Conservation (phyloP, 2,888 invertebrate species). For the Cataglyphis altisquamis region DNA sequence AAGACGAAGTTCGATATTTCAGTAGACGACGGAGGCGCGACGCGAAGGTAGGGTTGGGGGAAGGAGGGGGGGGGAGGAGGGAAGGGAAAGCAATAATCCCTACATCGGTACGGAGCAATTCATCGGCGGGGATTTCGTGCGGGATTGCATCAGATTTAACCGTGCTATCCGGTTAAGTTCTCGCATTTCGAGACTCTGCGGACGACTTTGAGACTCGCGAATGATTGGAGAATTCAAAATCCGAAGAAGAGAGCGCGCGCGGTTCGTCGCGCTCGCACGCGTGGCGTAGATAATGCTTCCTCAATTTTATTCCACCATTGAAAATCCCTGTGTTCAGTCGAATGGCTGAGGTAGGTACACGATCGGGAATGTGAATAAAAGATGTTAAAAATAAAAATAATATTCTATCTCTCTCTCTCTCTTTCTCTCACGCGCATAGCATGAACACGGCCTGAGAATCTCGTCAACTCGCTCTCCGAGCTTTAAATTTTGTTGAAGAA, state of each 20-base stretch:
- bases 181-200: conserved; percentile 47
- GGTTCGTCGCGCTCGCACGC: conserved; percentile 5
- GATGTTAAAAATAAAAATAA: conserved; percentile 54
- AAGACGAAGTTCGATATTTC: conserved; percentile 74
- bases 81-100: conserved; percentile 67
- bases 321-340: conserved; percentile 39
- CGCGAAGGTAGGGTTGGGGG: conserved; percentile 26
- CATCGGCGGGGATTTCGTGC: conserved; percentile 61
- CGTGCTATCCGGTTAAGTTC: conserved; percentile 58
- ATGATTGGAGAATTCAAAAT: conserved; percentile 56
- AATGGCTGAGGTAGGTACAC: conserved; percentile 14
- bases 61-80: neutral
- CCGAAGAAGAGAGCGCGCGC: conserved; percentile 2
- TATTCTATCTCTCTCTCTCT: conserved; percentile 12
- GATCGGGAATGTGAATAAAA: conserved; percentile 53
- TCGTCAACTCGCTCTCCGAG: conserved; percentile 26
- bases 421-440: neutral
- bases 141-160: conserved; percentile 63
- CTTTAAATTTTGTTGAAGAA: conserved; percentile 30
- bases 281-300: conserved; percentile 37
- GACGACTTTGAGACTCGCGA: conserved; percentile 46
- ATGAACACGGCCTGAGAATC: conserved; percentile 10
- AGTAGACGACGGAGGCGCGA: conserved; percentile 42
- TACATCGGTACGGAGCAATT: conserved; percentile 62
- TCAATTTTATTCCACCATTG: conserved; percentile 46